Conservation (phyloP, 2,797 vertebrate genomes). For the Hemibagrus guttatus region DNA sequence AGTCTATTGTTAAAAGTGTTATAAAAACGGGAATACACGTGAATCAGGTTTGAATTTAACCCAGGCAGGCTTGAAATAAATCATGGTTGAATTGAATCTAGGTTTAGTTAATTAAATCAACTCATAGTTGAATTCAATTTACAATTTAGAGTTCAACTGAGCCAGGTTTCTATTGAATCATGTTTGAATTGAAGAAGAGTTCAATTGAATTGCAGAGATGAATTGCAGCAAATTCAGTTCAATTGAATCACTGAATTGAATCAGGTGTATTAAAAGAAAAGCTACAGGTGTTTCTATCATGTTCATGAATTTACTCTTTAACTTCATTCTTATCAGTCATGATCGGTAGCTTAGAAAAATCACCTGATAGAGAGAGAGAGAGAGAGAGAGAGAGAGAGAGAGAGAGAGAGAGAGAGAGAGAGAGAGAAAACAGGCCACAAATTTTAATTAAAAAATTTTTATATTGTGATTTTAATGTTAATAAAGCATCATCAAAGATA, state of each 20-base stretch:
- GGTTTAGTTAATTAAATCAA: neutral
- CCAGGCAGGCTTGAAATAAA: neutral
- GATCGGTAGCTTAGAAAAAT: too few relatives aligned
- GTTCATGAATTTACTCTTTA: too few relatives aligned
- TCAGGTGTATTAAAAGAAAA: neutral
- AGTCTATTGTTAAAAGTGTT: neutral
- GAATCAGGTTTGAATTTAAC: neutral
- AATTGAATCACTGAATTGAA: neutral
- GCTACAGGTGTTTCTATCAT: too few relatives aligned
- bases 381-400: too few relatives aligned
- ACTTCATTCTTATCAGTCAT: too few relatives aligned
- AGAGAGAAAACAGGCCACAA: neutral
- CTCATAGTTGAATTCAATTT: neutral
- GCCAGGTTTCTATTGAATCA: neutral
- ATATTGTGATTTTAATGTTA: neutral
- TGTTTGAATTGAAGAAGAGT: neutral
- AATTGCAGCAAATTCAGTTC: neutral
- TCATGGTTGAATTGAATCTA: neutral
- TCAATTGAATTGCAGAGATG: neutral
- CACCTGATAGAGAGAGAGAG: too few relatives aligned
- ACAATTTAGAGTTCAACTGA: neutral
- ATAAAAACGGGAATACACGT: neutral
- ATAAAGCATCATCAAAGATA: neutral
- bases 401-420: neutral
- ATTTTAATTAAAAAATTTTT: too few relatives aligned